phyloP scores from a whole-genome alignment of 2,888 invertebrate genomes.

The Thumatha senex region DNA sequence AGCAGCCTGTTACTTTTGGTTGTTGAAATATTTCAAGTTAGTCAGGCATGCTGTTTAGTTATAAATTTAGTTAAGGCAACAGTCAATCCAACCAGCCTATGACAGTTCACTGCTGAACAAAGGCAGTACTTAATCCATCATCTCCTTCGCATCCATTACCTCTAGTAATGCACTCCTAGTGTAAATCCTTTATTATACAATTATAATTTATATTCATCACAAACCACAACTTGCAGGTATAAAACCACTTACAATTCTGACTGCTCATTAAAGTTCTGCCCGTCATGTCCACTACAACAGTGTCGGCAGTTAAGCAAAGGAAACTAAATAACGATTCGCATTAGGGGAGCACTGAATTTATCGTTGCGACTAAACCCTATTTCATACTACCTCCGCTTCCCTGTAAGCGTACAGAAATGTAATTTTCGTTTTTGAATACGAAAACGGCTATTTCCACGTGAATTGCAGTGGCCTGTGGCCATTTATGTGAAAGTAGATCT shows the following conservation, averaged over 20 bases:
- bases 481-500: slow-evolving; percentile 15
- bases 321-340: slow-evolving; percentile 46
- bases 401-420: slow-evolving; percentile 21
- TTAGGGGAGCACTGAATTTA: slow-evolving; percentile 43
- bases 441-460: slow-evolving; percentile 28
- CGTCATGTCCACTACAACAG: slow-evolving; percentile 34
- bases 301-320: slow-evolving; percentile 38
- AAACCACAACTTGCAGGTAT: slow-evolving; percentile 22
- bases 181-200: no score
- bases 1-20: no score
- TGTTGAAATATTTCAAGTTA: no score
- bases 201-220: background rate
- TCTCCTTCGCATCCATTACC: no score
- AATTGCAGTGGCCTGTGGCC: slow-evolving; percentile 18
- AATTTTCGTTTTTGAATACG: slow-evolving; percentile 35
- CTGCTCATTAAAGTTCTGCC: slow-evolving; percentile 34
- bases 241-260: slow-evolving; percentile 18
- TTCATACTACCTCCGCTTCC: slow-evolving; percentile 12
- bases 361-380: slow-evolving; percentile 36
- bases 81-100: no score
- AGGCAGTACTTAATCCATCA: no score
- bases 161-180: no score
- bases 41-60: no score
- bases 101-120: no score
- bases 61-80: no score